phyloP scores from a whole-genome alignment of 2,888 invertebrate species.

The Crioceris asparagi region DNA sequence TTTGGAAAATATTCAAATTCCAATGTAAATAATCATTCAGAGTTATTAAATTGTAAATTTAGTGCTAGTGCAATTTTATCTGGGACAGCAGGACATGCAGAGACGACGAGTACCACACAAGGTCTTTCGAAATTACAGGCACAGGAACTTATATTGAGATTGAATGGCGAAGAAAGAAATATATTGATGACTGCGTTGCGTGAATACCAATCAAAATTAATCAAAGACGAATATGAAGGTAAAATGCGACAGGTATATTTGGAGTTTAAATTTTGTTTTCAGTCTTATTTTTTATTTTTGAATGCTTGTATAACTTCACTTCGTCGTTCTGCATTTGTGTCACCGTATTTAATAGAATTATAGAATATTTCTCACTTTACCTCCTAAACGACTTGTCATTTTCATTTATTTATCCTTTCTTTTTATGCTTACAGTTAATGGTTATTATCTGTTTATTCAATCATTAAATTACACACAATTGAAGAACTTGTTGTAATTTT shows the following conservation, averaged over 20 bases:
- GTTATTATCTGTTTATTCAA: no score
- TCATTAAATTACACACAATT: no score
- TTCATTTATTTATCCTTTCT: no score
- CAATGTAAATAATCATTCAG: constrained; percentile 14
- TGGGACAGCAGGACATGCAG: constrained; percentile 35
- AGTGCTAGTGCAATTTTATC: constrained; percentile 22
- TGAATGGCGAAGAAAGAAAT: constrained; percentile 62
- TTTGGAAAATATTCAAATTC: constrained; percentile 12
- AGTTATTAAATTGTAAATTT: constrained; percentile 18
- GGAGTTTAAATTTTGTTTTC: no score
- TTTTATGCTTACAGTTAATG: no score
- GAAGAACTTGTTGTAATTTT: no score
- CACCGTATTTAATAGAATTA: no score
- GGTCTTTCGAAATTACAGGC: constrained; percentile 55
- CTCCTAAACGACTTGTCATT: no score
- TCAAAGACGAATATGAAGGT: constrained; percentile 74
- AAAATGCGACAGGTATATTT: constrained; percentile 17
- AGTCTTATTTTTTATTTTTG: no score
- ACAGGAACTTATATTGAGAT: constrained; percentile 57
- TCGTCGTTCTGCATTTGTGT: no score
- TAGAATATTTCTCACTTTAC: no score
- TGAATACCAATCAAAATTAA: constrained; percentile 62
- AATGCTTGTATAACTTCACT: no score
- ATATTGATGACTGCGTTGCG: constrained; percentile 57
- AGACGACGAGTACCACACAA: constrained; percentile 36